Base-by-base conservation (phyloP, 2,888 invertebrate species). In the Drosophila trichaetosa region DNA sequence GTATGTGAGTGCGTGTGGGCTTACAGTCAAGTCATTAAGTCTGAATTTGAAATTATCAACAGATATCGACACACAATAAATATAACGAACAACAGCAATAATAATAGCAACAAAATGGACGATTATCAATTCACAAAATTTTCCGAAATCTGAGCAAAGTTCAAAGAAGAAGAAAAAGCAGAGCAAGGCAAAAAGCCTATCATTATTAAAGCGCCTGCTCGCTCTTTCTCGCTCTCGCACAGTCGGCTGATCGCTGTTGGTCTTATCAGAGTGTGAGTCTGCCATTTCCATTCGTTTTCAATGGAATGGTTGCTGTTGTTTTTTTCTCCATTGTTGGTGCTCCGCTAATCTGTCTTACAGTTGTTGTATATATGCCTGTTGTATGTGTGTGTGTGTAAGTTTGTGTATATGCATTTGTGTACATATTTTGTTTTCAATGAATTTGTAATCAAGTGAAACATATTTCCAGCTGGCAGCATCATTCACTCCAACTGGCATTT, bases 201-300 rank as follows among this genome's bases (percentile, higher is more conserved):
- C 36, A 62, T 63, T 56, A 46, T 46, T 42, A 68, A 54, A 48
- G 21, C 48, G 31, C 33, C 33, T 16, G 36, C 21, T 70, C 18
- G 16, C 18, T 46, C 54, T 49, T 36, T 10, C 31, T 51, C 40
- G 10, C 56, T 48, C 51, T 42, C 27, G 27, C 34, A 29, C 54
- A 36, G 13, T 16, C 49, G 16, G n/a, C 49, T 31, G 68, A 68
- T 46, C 58, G 42, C 18, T 51, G 48, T 42, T 36, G 62, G 29
- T 58, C 76, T 78, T 78, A 80, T 78, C 80, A 76, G 33, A 51
- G 48, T 58, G 63, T 73, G 76, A 80, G 78, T 78, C 58, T 75
- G 65, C 33, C 38, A 33, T 73, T 63, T 52, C 57, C 29, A 57
- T 59, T 65, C 65, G 38, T 49, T 57, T 40, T 54, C 34, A 29